These are phyloP conservation scores for Tenualosa thibaudeaui DNA, from an alignment of 2,797 vertebrate species.

Conservation along the genomic window DNA sequence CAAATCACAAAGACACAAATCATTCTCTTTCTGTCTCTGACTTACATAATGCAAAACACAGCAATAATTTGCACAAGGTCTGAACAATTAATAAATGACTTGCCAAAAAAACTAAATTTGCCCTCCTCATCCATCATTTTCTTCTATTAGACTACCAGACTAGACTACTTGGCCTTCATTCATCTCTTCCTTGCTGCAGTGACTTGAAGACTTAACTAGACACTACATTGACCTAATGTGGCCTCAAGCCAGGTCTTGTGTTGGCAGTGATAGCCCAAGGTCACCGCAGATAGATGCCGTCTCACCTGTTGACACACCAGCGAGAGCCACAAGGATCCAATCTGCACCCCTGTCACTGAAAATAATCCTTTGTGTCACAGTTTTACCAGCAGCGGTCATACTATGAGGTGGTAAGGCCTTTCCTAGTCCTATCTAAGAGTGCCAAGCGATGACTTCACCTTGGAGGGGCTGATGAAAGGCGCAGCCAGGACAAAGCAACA, in stretches of 20 bases:
- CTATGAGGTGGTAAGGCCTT: not conserved
- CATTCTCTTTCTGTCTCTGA: not conserved
- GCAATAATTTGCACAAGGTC: not conserved
- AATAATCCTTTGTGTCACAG: not conserved
- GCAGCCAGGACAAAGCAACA: not conserved
- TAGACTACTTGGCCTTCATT: not conserved
- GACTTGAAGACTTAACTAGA: not conserved
- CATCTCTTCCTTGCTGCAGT: not conserved
- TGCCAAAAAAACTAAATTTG: not conserved
- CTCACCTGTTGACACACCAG: slow-evolving; percentile 11
- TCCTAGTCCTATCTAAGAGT: not conserved
- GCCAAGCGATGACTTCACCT: slow-evolving; percentile 1
- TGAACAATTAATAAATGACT: not conserved
- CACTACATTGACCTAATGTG: not conserved
- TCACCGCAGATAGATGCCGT: not conserved
- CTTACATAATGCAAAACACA: not conserved
- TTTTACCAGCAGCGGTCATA: not conserved
- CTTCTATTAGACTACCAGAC: not conserved
- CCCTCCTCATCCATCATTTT: not conserved
- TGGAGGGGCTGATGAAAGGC: not conserved
- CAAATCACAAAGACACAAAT: not conserved
- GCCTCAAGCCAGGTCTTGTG: not conserved
- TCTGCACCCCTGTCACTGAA: not conserved
- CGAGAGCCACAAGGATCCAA: not conserved
- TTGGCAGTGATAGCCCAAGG: not conserved